phyloP scores from a whole-genome alignment of 2,888 invertebrate genomes.

The Diarsia mendica region DNA sequence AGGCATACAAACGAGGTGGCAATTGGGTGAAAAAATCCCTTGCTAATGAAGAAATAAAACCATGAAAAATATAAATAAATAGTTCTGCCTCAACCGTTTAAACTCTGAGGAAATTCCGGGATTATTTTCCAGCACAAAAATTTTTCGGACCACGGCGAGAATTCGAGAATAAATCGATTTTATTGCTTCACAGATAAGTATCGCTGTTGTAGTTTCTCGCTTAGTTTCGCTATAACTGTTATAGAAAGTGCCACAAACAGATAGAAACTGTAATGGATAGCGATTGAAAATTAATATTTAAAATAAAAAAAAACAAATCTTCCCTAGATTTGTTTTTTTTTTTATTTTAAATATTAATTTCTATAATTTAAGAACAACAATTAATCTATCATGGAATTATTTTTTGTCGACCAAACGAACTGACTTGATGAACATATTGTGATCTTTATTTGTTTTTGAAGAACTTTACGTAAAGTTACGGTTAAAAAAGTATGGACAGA shows the following conservation, averaged over 20 bases:
- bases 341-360: background rate
- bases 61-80: conserved; percentile 54
- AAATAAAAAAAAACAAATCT: too few relatives aligned
- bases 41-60: conserved; percentile 68
- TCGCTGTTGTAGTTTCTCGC: conserved; percentile 24
- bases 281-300: too few relatives aligned
- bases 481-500: background rate
- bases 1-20: conserved; percentile 67
- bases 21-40: conserved; percentile 59
- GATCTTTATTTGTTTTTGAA: background rate
- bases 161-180: conserved; percentile 14
- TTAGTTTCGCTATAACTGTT: conserved; percentile 16
- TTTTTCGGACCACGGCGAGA: conserved; percentile 22
- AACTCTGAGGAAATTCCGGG: conserved; percentile 14
- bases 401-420: background rate
- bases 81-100: conserved; percentile 29
- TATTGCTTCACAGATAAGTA: conserved; percentile 44
- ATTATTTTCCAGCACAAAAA: conserved; percentile 41
- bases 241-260: background rate
- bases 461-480: background rate
- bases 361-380: background rate
- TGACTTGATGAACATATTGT: background rate
- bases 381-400: background rate
- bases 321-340: background rate
- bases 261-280: conserved; percentile 15